Conservation (phyloP, 2,888 invertebrate species). For the Spilosoma lubricipeda region DNA sequence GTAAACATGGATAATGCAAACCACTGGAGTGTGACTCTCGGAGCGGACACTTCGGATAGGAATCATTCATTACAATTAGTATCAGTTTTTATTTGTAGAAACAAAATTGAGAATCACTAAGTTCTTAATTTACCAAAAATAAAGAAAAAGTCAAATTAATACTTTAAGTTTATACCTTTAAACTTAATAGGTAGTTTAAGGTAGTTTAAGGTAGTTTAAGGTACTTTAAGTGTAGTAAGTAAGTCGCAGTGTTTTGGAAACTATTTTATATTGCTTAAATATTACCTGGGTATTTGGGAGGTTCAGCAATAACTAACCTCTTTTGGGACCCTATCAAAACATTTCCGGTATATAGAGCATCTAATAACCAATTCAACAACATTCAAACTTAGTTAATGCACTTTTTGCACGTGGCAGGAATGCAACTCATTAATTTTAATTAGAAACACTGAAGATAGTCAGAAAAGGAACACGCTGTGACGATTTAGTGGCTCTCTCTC, state of each 20-base stretch:
- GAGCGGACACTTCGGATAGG: neutral
- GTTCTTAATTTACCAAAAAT: neutral
- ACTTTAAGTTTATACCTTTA: neutral
- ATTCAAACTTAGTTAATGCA: neutral
- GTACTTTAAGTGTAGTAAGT: too few species aligned
- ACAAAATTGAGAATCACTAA: neutral
- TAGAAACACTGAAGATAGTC: conserved; percentile 9
- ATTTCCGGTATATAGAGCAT: neutral
- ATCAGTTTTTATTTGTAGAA: too few species aligned
- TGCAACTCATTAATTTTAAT: conserved; percentile 19
- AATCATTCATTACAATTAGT: too few species aligned
- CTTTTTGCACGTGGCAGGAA: conserved; percentile 17
- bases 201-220: too few species aligned
- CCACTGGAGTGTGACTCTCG: neutral
- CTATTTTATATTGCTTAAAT: too few species aligned
- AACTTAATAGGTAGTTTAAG: too few species aligned
- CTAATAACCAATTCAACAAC: neutral
- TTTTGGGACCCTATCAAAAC: neutral
- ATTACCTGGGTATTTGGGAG: too few species aligned
- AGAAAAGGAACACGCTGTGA: neutral
- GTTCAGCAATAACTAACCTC: too few species aligned
- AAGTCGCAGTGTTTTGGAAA: too few species aligned
- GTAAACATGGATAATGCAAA: neutral
- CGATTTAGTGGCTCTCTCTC: neutral
- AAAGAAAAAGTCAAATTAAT: neutral